phyloP scores from a whole-genome alignment of 2,113 vertebrate genomes.

The Osmerus eperlanus region DNA sequence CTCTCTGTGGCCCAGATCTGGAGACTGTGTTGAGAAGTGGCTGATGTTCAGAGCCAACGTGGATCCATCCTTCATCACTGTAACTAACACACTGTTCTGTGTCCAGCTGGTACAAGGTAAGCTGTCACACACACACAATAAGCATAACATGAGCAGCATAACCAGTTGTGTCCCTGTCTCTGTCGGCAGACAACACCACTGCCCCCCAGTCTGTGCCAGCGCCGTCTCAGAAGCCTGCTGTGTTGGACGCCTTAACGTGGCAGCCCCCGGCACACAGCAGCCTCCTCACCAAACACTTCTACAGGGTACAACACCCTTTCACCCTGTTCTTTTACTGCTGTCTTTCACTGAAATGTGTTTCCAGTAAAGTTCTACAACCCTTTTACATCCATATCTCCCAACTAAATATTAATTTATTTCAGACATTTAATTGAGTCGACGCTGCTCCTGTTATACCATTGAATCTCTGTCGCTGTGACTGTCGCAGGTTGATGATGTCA shows the following conservation, averaged over 20 bases:
- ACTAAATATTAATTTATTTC: not conserved
- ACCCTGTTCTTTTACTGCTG: not conserved
- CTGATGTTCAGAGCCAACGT: conserved; percentile 70
- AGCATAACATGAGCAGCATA: no score
- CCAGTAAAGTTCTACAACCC: no score
- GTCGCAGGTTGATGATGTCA: conserved; percentile 69
- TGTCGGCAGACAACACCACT: conserved; percentile 26
- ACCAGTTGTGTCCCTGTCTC: not conserved
- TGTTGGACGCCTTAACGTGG: conserved; percentile 52
- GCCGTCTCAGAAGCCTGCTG: conserved; percentile 15
- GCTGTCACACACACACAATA: not conserved
- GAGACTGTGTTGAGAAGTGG: conserved; percentile 72
- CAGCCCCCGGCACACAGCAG: conserved; percentile 12
- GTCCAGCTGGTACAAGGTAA: not conserved
- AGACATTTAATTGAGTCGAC: no score
- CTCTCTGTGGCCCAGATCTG: conserved; percentile 46
- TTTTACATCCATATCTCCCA: not conserved
- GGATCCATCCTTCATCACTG: conserved; percentile 59
- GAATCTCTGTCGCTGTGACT: not conserved
- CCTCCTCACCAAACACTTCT: conserved; percentile 56
- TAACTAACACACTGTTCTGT: conserved; percentile 50
- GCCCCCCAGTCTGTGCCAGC: conserved; percentile 17
- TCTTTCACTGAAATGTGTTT: not conserved
- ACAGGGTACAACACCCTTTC: conserved; percentile 55
- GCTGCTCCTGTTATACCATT: no score